These are phyloP conservation scores for honey bee (Apis mellifera) DNA, from an alignment of 1,140 invertebrate species.

Conservation along the genomic window Amel_HAv3.1 CM009931.2:27381001-27381500, in stretches of 20 bases:
- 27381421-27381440: not conserved
- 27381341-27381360: constrained; percentile 67
- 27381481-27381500: not conserved
- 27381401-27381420: constrained; percentile 21
- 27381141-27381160: no score
- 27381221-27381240: constrained; percentile 60
- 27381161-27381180: not conserved
- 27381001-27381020: not conserved
- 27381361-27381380: constrained; percentile 61
- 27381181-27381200: no score
- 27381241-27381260: constrained; percentile 71
- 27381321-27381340: constrained; percentile 62
- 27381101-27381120: not conserved
- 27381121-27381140: no score
- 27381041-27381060: constrained; percentile 44
- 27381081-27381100: not conserved
- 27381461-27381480: not conserved
- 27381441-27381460: constrained; percentile 1
- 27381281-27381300: constrained; percentile 68
- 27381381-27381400: constrained; percentile 63
- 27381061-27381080: constrained; percentile 53
- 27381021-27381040: constrained; percentile 9
- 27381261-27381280: constrained; percentile 67
- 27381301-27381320: constrained; percentile 70
- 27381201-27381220: no score